Evolutionary conservation across 1,140 invertebrate species (phyloP).

Genomic region (honey bee (Apis mellifera)): Amel_HAv3.1 CM009935.2:8968001-8968500

Average conservation of each 20-base stretch:
- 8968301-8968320: slow-evolving; percentile 18
- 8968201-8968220: slow-evolving; percentile 13
- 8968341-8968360: slow-evolving; percentile 2
- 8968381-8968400: neutral
- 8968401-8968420: neutral
- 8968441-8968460: neutral
- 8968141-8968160: neutral
- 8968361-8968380: slow-evolving; percentile 7
- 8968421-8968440: neutral
- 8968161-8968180: slow-evolving; percentile 2
- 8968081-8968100: neutral
- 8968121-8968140: neutral
- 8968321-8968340: slow-evolving; percentile 9
- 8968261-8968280: slow-evolving; percentile 20
- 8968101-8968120: neutral
- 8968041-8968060: neutral
- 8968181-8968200: neutral
- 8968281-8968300: neutral
- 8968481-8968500: neutral
- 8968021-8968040: neutral
- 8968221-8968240: neutral
- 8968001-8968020: neutral
- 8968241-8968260: neutral
- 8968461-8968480: neutral
- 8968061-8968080: slow-evolving; percentile 8